Base-by-base conservation (phyloP, 2,888 invertebrate genomes). In the Caenorhabditis becei region DNA sequence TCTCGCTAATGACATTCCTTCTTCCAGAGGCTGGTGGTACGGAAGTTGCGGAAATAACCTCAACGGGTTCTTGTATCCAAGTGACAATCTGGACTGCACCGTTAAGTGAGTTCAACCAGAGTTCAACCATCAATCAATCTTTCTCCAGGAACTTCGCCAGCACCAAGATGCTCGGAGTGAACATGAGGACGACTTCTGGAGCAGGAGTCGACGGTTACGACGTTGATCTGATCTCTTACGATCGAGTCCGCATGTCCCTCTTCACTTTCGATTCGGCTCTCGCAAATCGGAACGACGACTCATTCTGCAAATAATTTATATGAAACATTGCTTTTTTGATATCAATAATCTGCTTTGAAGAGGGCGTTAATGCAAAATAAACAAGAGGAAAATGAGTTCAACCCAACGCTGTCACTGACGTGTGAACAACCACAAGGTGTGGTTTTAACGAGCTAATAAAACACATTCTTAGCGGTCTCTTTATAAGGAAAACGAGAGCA, bases 11-110 rank as follows among this genome's bases (percentile, higher is more conserved):
- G 10, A n/a, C 28, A 16, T 23, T 41, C n/a, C 5, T 16, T 28
- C 75, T 82, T 69, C n/a, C 62, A 85, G 83, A 23, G 86, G 86
- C 11, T 86, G 86, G 86, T 86, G 86, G 86, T 86, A 78, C 53
- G 86, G 86, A 56, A 77, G 72, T 56, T 86, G 86, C 44, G 82
- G 81, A 7, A 84, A 86, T 28, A 86, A 86, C 67, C 35, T 86
- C 49, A 86, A 86, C 49, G 86, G 84, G 5, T 51, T 54, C n/a
- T 74, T 80, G 24, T 58, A 69, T 14, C 18, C 51, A 5, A 32
- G 20, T 23, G 10, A 20, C 7, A 59, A 54, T n/a, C 28, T 23
- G 37, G 35, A 61, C 49, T 59, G 54, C 20, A n/a, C 24, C 10
- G 67, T 69, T n/a, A 54, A 37, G 70, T 70, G n/a, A 41, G 61